Evolutionary conservation across 2,113 vertebrate genomes (phyloP), one percentile per base, ranked within the genome.

Genomic region (Rhombomys opimus): DNA sequence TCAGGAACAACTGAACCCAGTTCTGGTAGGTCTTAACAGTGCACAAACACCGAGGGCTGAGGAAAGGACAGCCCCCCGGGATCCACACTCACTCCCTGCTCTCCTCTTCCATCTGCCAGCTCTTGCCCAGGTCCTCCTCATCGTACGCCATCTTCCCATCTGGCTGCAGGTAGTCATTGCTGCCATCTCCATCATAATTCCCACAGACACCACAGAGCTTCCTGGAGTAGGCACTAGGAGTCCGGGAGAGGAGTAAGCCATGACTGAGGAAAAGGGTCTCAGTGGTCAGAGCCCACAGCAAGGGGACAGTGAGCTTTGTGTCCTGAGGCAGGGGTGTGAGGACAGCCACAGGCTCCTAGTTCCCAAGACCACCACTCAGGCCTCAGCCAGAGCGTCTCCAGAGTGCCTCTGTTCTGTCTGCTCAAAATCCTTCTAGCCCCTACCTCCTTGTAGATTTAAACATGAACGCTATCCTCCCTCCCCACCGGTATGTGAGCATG

Each of bases 131-230:
- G 87, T 99, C 98, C 11, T 98, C 98, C n/a, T 96, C 93, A 41
- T 97, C 98, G 5, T 17, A 82, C 0, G 95, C 95, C 82, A 93
- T 87, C 1, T 50, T 82, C 68, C 99, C 99, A 23, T 99, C 97
- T 4, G 98, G 98, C 93, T 98, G 99, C 95, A 73, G 97, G 93
- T 99, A 98, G 95, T 99, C 99, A 0, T 99, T 99, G 92, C 46
- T 90, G 13, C 98, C 92, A 41, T 98, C 98, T 1, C 98, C 98
- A 0, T 99, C 98, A 1, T 99, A 99, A 98, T 99, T 98, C 1
- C 99, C 99, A 75, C 99, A 99, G 35, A 99, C 98, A 6, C 99
- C 99, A 84, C 99, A 99, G 98, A 99, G 98, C 97, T 98, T 98
- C 75, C 98, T 88, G 0, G 95, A 92, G 96, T 98, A 99, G 87